Conservation (phyloP, 1,140 invertebrate species). For the Rhizoglyphus robini region DNA sequence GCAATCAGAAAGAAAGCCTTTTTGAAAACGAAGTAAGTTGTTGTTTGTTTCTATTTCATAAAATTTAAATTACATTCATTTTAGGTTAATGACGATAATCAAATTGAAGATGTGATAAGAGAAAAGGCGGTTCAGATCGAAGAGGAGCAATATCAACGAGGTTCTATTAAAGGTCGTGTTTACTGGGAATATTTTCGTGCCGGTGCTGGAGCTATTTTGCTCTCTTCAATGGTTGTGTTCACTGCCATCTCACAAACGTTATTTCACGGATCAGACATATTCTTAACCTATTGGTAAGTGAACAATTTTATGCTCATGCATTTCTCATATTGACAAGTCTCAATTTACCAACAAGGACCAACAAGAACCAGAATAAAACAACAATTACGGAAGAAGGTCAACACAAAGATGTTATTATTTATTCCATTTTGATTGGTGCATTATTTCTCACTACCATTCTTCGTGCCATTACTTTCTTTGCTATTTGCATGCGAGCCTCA, state of each 20-base stretch:
- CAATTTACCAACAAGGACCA: no score
- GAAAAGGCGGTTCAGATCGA: constrained; percentile 14
- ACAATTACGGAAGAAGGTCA: not conserved
- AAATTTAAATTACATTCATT: no score
- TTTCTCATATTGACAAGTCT: no score
- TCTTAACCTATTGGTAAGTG: constrained; percentile 12
- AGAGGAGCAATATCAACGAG: constrained; percentile 17
- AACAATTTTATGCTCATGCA: no score
- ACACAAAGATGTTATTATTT: constrained; percentile 26
- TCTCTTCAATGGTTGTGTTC: not conserved
- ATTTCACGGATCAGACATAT: constrained; percentile 18
- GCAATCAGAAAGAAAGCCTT: constrained; percentile 93
- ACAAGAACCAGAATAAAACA: constrained; percentile 10
- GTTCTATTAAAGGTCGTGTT: constrained; percentile 13
- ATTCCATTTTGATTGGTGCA: constrained; percentile 31
- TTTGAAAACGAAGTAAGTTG: no score
- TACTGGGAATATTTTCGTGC: constrained; percentile 18
- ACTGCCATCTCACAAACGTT: constrained; percentile 19
- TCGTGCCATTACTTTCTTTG: constrained; percentile 55
- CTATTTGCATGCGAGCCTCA: constrained; percentile 60
- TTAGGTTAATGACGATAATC: no score
- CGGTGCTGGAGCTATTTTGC: not conserved
- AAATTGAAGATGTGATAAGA: no score
- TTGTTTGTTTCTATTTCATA: no score
- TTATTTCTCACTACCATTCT: constrained; percentile 34